Percentiles rank a stretch among this genome's conserved stretches.
These are phyloP conservation scores for Dorcus parallelipipedus DNA, from an alignment of 2,888 invertebrate genomes.

Conservation along the genomic window DNA sequence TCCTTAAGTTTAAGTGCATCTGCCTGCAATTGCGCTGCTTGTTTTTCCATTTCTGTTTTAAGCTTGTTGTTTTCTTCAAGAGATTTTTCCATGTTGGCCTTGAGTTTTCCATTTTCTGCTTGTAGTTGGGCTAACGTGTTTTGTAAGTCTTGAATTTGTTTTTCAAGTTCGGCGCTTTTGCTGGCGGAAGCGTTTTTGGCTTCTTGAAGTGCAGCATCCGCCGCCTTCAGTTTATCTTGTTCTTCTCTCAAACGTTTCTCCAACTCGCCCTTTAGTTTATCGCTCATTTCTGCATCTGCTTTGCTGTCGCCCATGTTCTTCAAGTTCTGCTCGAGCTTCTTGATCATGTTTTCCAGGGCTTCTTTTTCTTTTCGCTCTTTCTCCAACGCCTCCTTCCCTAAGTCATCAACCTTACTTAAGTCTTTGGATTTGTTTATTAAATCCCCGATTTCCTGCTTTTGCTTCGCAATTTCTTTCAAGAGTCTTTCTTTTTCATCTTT, in stretches of 20 bases:
- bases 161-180: not conserved
- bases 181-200: not conserved
- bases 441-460: conserved; percentile 30
- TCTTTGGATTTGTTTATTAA: conserved; percentile 31
- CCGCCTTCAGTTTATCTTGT: conserved; percentile 1
- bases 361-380: conserved; percentile 34
- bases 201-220: conserved; percentile 5
- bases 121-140: not conserved
- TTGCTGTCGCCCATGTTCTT: conserved; percentile 8
- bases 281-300: not conserved
- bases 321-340: conserved; percentile 33
- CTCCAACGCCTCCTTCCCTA: conserved; percentile 19
- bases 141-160: too few relatives aligned
- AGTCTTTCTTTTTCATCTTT: conserved; percentile 33
- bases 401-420: conserved; percentile 11
- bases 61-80: not conserved
- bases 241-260: conserved; percentile 8
- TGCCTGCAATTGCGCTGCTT: not conserved
- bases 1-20: conserved; percentile 24
- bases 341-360: conserved; percentile 32
- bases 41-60: not conserved
- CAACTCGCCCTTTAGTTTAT: conserved; percentile 8
- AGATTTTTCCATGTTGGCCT: not conserved
- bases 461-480: conserved; percentile 29
- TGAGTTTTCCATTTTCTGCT: not conserved